Conservation (phyloP, 2,888 invertebrate genomes). For the Tryphoninae sp. region DNA sequence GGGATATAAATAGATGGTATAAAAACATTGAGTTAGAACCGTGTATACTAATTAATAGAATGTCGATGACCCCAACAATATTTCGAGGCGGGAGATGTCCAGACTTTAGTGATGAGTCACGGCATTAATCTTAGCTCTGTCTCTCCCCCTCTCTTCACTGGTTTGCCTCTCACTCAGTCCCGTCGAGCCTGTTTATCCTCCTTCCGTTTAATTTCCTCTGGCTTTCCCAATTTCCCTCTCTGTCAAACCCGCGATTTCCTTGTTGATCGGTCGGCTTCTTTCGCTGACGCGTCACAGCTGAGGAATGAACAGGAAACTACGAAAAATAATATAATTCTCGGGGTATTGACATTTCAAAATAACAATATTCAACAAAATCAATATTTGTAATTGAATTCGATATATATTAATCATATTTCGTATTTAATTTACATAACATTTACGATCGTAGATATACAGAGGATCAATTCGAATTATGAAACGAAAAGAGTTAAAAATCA, state of each 20-base stretch:
- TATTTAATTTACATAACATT: neutral
- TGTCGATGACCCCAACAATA: neutral
- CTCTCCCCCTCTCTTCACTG: neutral
- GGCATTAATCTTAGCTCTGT: conserved; percentile 74
- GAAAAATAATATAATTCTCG: conserved; percentile 27
- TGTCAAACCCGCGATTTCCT: conserved; percentile 59
- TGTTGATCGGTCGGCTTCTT: conserved; percentile 51
- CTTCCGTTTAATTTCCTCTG: conserved; percentile 79
- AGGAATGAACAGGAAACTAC: neutral
- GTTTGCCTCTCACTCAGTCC: conserved; percentile 16
- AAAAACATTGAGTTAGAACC: neutral
- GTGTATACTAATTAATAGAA: neutral
- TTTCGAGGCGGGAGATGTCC: conserved; percentile 61
- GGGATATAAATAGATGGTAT: neutral
- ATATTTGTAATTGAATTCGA: neutral
- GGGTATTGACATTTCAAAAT: neutral
- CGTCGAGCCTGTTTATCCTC: conserved; percentile 74
- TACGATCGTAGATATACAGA: neutral
- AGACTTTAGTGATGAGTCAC: conserved; percentile 65
- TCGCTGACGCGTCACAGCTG: conserved; percentile 5
- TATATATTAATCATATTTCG: too few species aligned
- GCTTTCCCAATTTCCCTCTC: conserved; percentile 74
- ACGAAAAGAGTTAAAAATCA: conserved; percentile 2
- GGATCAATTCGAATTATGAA: neutral
- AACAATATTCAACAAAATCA: conserved; percentile 4